A percentile compares a stretch with the other conserved stretches of the same genome.
phyloP scores from a whole-genome alignment of 2,888 invertebrate species.

The Nymphalis polychloros region DNA sequence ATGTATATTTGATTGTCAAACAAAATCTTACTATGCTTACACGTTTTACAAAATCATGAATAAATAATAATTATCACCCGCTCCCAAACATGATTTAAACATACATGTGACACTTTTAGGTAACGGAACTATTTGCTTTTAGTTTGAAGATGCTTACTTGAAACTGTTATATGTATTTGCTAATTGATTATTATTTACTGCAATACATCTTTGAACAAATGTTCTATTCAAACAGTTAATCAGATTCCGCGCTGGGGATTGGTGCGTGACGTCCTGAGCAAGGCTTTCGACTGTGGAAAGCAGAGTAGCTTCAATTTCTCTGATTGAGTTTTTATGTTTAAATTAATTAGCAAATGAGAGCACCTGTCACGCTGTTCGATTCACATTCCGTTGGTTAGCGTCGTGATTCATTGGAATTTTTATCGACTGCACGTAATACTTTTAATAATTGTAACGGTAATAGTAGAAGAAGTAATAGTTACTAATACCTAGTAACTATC shows the following conservation, averaged over 20 bases:
- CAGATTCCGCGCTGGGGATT: slow-evolving; percentile 34
- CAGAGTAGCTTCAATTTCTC: slow-evolving; percentile 74
- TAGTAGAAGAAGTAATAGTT: too few species aligned
- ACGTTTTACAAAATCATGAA: not conserved
- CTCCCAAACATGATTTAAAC: not conserved
- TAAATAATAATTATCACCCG: not conserved
- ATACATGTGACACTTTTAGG: not conserved
- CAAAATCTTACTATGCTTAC: not conserved
- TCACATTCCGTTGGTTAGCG: slow-evolving; percentile 69
- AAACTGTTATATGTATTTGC: not conserved
- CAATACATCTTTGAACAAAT: slow-evolving; percentile 78
- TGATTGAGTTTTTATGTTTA: slow-evolving; percentile 77
- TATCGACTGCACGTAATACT: slow-evolving; percentile 65
- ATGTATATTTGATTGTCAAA: not conserved
- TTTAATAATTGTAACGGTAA: slow-evolving; percentile 32
- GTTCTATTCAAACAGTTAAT: slow-evolving; percentile 43
- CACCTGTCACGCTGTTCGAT: slow-evolving; percentile 71
- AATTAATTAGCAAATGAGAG: slow-evolving; percentile 79
- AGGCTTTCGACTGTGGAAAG: slow-evolving; percentile 74
- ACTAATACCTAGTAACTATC: too few species aligned
- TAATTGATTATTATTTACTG: not conserved
- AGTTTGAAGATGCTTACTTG: not conserved
- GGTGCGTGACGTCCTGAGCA: slow-evolving; percentile 68
- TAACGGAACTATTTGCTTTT: slow-evolving; percentile 4
- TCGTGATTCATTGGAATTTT: slow-evolving; percentile 73